Percentiles rank a stretch among this genome's conserved stretches.
phyloP scores from a whole-genome alignment of 2,888 invertebrate species.

The Sthenelais limicola region DNA sequence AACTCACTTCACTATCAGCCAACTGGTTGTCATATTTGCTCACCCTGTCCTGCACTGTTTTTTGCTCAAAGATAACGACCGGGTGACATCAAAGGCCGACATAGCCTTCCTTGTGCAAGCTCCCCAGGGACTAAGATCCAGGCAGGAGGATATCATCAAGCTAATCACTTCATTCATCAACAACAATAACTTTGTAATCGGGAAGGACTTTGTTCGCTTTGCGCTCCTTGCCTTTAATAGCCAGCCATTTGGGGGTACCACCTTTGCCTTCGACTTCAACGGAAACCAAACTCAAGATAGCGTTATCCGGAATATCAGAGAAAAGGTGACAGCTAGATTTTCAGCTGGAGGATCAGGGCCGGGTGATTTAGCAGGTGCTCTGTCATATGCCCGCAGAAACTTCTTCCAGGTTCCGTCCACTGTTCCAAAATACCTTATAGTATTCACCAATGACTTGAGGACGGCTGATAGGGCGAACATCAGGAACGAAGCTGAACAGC shows the following conservation, averaged over 20 bases:
- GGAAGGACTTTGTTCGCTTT: conserved; percentile 7
- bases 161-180: conserved; percentile 1
- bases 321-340: not conserved
- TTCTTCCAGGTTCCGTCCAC: not conserved
- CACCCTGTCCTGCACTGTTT: too few species aligned
- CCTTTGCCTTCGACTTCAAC: conserved; percentile 3
- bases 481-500: not conserved
- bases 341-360: conserved; percentile 1
- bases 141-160: not conserved
- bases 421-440: conserved; percentile 9
- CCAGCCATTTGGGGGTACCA: not conserved
- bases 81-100: conserved; percentile 29
- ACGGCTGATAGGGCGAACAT: too few species aligned
- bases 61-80: conserved; percentile 27
- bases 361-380: not conserved
- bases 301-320: not conserved
- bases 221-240: conserved; percentile 12
- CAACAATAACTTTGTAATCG: conserved; percentile 16
- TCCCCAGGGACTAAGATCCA: not conserved
- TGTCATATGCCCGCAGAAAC: not conserved
- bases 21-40: too few species aligned
- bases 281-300: not conserved
- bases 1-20: too few species aligned
- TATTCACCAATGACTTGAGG: not conserved
- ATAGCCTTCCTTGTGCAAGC: conserved; percentile 16